Percentiles rank a stretch among this genome's conserved stretches.
phyloP scores from a whole-genome alignment of 2,888 invertebrate species.

The Drosophila pseudotakahashii region DNA sequence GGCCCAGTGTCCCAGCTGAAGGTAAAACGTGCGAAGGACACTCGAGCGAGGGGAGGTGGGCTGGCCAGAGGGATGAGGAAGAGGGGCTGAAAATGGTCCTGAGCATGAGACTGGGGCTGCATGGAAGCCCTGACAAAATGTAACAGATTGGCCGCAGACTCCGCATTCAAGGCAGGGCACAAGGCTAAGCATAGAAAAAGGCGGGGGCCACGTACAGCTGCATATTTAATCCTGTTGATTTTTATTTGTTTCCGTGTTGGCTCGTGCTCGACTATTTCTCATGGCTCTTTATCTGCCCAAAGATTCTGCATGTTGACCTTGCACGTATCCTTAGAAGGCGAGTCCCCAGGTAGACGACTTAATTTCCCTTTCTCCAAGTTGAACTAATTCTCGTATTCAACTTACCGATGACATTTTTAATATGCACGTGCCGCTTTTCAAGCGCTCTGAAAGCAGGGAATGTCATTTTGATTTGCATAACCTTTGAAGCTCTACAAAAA shows the following conservation, averaged over 20 bases:
- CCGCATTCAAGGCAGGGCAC: constrained; percentile 36
- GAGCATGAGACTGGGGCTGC: constrained; percentile 24
- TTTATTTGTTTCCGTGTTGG: constrained; percentile 68
- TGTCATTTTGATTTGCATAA: constrained; percentile 12
- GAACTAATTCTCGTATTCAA: constrained; percentile 6
- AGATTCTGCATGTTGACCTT: constrained; percentile 59
- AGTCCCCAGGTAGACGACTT: constrained; percentile 12
- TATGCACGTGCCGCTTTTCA: constrained; percentile 24
- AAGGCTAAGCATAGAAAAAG: constrained; percentile 48
- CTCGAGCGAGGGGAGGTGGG: constrained; percentile 2
- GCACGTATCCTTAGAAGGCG: constrained; percentile 26
- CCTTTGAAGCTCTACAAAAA: not conserved
- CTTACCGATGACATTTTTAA: constrained; percentile 30
- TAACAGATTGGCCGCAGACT: constrained; percentile 65
- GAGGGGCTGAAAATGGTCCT: not conserved
- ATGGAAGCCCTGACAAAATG: constrained; percentile 69
- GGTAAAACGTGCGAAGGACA: constrained; percentile 63
- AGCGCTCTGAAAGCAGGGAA: not conserved
- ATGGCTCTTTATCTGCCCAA: constrained; percentile 60
- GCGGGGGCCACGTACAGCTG: constrained; percentile 44
- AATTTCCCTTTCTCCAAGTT: constrained; percentile 10
- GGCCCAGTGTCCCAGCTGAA: constrained; percentile 46
- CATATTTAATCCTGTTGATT: constrained; percentile 77
- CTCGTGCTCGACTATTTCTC: constrained; percentile 59
- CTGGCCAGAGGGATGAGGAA: not conserved